Percentiles rank a stretch among this genome's conserved stretches.
Evolutionary conservation across 1,140 invertebrate species (phyloP).

Genomic region (Platyura marginata): DNA sequence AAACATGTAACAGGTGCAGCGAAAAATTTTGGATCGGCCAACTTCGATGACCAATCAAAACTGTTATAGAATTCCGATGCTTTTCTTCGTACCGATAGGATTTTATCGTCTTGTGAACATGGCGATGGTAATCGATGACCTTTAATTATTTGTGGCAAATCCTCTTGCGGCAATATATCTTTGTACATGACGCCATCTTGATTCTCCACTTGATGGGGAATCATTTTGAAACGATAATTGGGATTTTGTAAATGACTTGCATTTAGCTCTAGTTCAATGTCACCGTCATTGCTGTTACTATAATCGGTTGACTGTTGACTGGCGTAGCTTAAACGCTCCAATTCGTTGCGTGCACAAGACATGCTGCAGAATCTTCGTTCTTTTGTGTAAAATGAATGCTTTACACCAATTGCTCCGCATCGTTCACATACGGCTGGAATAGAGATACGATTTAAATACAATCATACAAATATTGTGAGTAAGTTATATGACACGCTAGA

Average conservation of each 20-base stretch:
- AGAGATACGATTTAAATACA: too few species aligned
- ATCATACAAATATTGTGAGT: too few species aligned
- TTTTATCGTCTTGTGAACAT: slow-evolving; percentile 26
- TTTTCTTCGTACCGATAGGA: slow-evolving; percentile 27
- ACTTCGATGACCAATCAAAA: slow-evolving; percentile 65
- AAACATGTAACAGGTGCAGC: slow-evolving; percentile 82
- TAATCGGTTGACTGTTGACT: not conserved
- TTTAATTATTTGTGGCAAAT: slow-evolving; percentile 26
- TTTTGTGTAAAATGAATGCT: slow-evolving; percentile 77
- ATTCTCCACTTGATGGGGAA: slow-evolving; percentile 7
- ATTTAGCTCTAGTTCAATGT: slow-evolving; percentile 18
- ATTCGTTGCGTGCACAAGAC: slow-evolving; percentile 37
- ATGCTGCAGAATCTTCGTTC: slow-evolving; percentile 63
- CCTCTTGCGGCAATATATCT: slow-evolving; percentile 27
- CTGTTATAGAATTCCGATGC: slow-evolving; percentile 44
- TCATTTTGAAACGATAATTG: slow-evolving; percentile 23
- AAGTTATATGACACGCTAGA: too few species aligned
- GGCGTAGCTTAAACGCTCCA: not conserved
- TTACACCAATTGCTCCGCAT: slow-evolving; percentile 75
- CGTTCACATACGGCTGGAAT: slow-evolving; percentile 68
- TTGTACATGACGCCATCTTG: slow-evolving; percentile 12
- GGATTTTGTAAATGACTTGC: slow-evolving; percentile 21
- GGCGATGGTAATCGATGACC: slow-evolving; percentile 17
- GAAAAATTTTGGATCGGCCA: slow-evolving; percentile 54
- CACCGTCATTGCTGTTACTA: slow-evolving; percentile 3